These are phyloP conservation scores for Jacana jacana DNA, from an alignment of 2,113 vertebrate genomes.

Conservation along the genomic window DNA sequence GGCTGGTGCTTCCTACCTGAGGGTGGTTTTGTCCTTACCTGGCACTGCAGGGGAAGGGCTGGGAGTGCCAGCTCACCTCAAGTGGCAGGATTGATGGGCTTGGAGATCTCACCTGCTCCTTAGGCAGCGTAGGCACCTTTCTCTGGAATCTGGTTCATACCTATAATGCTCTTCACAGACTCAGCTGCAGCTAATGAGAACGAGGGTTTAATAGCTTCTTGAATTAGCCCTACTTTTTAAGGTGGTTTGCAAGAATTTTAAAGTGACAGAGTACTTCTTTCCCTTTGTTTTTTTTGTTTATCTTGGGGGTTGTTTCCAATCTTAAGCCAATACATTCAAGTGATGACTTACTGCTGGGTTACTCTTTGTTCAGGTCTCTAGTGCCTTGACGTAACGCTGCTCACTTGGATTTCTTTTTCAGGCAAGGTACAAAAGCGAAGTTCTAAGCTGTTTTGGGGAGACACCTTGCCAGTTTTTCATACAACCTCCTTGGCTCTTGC, in stretches of 20 bases:
- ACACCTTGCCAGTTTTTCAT: not conserved
- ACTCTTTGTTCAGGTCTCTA: not conserved
- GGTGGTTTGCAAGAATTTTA: not conserved
- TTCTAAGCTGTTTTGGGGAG: not conserved
- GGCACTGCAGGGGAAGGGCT: not conserved
- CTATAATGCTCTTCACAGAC: not conserved
- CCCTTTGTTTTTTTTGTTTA: not conserved
- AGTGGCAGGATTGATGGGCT: not conserved
- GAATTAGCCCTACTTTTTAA: not conserved
- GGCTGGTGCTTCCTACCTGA: not conserved
- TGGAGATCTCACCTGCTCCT: not conserved
- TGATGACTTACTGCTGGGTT: not conserved
- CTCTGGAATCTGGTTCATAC: not conserved
- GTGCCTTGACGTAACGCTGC: not conserved
- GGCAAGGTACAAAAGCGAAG: not conserved
- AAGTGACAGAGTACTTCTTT: not conserved
- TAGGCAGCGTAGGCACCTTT: not conserved
- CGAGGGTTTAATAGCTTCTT: not conserved
- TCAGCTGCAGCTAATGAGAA: not conserved
- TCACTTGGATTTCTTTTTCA: not conserved
- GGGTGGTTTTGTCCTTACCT: not conserved
- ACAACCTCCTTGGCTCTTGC: not conserved
- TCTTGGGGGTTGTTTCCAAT: not conserved
- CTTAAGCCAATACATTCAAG: not conserved
- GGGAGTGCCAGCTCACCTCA: not conserved